Evolutionary conservation across 2,113 vertebrate genomes (phyloP).

Genomic region (Canis aureus): DNA sequence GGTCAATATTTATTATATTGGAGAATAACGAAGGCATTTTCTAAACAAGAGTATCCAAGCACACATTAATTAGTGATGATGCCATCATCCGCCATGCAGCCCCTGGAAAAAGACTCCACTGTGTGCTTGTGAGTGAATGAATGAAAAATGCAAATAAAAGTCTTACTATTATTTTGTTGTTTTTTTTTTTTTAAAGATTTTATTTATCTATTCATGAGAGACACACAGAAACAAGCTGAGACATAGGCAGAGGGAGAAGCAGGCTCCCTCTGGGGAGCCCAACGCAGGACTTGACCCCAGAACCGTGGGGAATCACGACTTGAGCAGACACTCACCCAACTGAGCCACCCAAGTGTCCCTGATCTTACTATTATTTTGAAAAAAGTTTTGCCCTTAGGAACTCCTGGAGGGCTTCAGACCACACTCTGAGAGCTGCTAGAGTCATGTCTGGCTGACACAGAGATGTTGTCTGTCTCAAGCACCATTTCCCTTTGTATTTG

Average conservation of each 20-base stretch:
- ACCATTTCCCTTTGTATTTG: neutral
- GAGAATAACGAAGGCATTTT: neutral
- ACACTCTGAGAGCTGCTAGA: neutral
- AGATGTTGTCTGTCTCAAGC: neutral
- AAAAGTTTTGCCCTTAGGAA: neutral
- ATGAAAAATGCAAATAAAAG: neutral
- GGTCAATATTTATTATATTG: neutral
- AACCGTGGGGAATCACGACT: too few relatives aligned
- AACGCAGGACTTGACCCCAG: too few relatives aligned
- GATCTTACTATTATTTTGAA: neutral
- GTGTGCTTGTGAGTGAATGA: neutral
- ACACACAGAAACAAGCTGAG: too few relatives aligned
- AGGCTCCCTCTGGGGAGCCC: too few relatives aligned
- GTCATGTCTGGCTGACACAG: neutral
- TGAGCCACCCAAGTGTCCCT: too few relatives aligned
- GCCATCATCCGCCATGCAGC: fast-evolving
- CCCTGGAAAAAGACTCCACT: constrained; percentile 3
- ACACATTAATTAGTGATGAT: neutral
- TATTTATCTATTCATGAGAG: too few relatives aligned
- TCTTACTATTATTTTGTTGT: neutral
- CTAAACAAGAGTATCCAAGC: neutral
- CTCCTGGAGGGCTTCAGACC: neutral
- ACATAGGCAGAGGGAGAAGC: too few relatives aligned
- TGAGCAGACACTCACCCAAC: too few relatives aligned
- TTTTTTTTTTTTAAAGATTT: too few relatives aligned